Evolutionary conservation across 2,888 invertebrate species (phyloP).

Genomic region (Cheilosia variabilis): DNA sequence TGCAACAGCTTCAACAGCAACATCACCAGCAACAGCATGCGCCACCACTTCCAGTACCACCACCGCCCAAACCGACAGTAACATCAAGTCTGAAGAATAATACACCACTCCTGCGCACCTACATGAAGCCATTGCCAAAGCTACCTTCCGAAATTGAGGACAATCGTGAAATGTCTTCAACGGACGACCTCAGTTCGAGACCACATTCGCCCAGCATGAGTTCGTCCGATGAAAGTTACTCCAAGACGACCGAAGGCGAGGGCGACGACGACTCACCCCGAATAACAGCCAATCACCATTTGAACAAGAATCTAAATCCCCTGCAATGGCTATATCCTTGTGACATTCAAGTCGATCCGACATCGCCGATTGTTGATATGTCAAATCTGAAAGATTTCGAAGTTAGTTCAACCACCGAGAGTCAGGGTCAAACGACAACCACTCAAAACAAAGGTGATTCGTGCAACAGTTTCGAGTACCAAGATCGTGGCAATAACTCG

Average conservation of each 20-base stretch:
- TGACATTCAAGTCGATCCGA: conserved; percentile 86
- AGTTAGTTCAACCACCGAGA: conserved; percentile 83
- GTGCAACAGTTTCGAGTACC: conserved; percentile 87
- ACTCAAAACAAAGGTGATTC: conserved; percentile 87
- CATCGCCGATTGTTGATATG: conserved; percentile 82
- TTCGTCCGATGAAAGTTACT: conserved; percentile 93
- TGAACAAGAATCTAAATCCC: conserved; percentile 82
- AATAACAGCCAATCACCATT: conserved; percentile 78
- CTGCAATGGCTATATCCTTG: conserved; percentile 87
- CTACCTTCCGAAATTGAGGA: conserved; percentile 84
- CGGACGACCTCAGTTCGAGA: conserved; percentile 92
- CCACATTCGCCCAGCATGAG: conserved; percentile 92
- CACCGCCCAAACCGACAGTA: conserved; percentile 82
- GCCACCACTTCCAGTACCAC: conserved; percentile 79
- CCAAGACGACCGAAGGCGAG: conserved; percentile 90
- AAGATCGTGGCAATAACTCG: conserved; percentile 80
- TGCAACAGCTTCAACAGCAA: conserved; percentile 80
- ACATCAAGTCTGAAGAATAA: conserved; percentile 79
- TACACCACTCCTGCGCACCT: conserved; percentile 82
- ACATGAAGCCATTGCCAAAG: conserved; percentile 86
- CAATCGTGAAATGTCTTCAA: conserved; percentile 87
- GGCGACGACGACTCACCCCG: conserved; percentile 83
- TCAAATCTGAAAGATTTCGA: conserved; percentile 83
- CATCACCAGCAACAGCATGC: conserved; percentile 79
- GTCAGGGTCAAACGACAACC: conserved; percentile 85